Conservation (phyloP, 2,113 vertebrate genomes). For the Rhynchopsitta pachyrhyncha region DNA sequence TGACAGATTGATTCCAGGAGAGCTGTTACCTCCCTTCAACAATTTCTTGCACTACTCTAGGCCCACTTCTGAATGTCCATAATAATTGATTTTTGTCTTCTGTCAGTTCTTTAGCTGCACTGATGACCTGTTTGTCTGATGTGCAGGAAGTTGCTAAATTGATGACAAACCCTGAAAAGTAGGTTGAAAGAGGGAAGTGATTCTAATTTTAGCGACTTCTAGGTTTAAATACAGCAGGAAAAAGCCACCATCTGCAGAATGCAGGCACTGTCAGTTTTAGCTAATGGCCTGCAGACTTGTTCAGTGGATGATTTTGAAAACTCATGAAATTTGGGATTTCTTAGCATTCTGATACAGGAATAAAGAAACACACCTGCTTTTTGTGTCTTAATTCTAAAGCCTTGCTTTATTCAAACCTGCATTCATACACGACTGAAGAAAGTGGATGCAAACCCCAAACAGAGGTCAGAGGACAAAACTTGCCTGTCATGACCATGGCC, state of each 20-base stretch:
- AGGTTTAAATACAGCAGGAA: background rate
- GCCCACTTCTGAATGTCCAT: background rate
- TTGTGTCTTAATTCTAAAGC: background rate
- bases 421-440: background rate
- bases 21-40: background rate
- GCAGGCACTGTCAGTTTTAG: background rate
- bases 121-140: background rate
- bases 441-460: background rate
- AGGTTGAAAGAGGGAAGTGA: conserved; percentile 19
- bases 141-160: conserved; percentile 57
- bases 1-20: background rate
- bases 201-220: background rate
- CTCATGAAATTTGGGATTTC: background rate
- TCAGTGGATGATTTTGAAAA: background rate
- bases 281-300: background rate
- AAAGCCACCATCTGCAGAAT: background rate
- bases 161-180: conserved; percentile 16
- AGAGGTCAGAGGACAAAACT: background rate
- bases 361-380: background rate
- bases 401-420: background rate
- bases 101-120: background rate
- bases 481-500: background rate
- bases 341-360: background rate
- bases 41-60: background rate
- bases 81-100: background rate